phyloP scores from a whole-genome alignment of 2,797 vertebrate genomes.

The Tapera naevia region DNA sequence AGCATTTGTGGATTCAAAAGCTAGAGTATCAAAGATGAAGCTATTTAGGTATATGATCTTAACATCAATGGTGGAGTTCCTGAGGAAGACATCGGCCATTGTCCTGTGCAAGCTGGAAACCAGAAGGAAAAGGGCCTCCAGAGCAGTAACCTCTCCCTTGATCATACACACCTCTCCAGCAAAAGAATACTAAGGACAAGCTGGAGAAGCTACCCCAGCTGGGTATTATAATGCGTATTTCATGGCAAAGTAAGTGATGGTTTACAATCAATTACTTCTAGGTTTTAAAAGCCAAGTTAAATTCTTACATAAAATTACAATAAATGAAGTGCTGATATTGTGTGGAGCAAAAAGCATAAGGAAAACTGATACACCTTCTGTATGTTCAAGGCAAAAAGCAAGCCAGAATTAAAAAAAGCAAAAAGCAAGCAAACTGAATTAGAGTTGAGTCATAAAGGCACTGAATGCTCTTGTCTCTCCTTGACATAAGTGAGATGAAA shows the following conservation, averaged over 20 bases:
- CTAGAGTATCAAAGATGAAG: not conserved
- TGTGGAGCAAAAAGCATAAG: not conserved
- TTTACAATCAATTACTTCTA: not conserved
- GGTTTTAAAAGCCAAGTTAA: not conserved
- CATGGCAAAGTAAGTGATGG: not conserved
- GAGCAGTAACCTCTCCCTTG: not conserved
- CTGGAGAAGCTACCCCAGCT: not conserved
- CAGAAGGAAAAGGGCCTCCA: not conserved
- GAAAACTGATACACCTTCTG: not conserved
- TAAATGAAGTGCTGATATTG: not conserved
- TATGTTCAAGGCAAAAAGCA: not conserved
- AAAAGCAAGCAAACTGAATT: not conserved
- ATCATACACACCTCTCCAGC: not conserved
- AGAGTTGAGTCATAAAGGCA: not conserved
- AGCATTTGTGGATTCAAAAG: not conserved
- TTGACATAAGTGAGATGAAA: not conserved
- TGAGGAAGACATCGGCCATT: not conserved
- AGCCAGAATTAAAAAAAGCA: not conserved
- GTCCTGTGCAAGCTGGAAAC: not conserved
- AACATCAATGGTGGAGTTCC: not conserved
- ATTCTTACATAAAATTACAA: not conserved
- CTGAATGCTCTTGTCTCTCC: not conserved
- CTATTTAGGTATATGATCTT: not conserved
- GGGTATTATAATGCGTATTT: not conserved
- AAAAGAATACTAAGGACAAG: not conserved